Evolutionary conservation across 2,113 vertebrate genomes (phyloP).

Genomic region (Gila orcuttii): DNA sequence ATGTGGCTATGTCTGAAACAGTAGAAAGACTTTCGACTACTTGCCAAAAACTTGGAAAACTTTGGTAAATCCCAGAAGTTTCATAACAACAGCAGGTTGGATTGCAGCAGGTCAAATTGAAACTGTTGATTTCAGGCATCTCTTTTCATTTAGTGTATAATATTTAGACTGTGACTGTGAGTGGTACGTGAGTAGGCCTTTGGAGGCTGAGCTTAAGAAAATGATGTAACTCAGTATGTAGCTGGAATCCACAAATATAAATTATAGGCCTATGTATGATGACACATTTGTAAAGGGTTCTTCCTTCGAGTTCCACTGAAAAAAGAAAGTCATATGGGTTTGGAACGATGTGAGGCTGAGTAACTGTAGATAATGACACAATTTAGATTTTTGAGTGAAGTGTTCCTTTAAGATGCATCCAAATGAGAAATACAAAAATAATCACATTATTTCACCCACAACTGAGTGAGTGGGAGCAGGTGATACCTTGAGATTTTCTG

Average conservation of each 20-base stretch:
- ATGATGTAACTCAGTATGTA: background rate
- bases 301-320: background rate
- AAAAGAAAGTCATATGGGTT: background rate
- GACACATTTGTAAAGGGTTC: background rate
- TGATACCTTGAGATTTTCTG: constrained; percentile 1
- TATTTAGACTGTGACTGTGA: background rate
- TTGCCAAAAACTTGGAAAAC: background rate
- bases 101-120: background rate
- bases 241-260: background rate
- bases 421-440: background rate
- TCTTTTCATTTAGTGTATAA: background rate
- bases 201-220: too few species aligned
- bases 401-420: background rate
- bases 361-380: background rate
- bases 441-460: background rate
- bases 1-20: too few species aligned
- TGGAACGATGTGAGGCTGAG: background rate
- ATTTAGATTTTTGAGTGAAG: background rate
- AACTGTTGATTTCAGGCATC: background rate
- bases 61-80: background rate
- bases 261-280: background rate
- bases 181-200: background rate
- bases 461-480: background rate
- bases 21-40: background rate
- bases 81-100: background rate